phyloP scores from a whole-genome alignment of 2,888 invertebrate genomes.

The Chloroclysta siterata region DNA sequence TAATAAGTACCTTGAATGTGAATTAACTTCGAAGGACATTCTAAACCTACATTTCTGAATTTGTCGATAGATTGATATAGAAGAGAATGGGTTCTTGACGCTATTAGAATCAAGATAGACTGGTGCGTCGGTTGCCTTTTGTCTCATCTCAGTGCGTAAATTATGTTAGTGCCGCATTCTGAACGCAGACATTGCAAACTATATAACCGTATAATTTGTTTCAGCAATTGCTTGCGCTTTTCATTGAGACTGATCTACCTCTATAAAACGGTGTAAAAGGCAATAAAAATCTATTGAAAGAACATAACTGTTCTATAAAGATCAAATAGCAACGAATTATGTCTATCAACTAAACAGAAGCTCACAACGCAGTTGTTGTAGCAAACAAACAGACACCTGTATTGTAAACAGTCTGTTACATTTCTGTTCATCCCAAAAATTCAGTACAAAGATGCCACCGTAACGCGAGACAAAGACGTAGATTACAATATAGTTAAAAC shows the following conservation, averaged over 20 bases:
- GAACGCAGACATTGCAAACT: no score
- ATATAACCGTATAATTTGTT: no score
- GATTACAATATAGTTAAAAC: conserved; percentile 3
- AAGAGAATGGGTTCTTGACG: no score
- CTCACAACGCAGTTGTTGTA: not conserved
- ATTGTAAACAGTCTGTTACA: not conserved
- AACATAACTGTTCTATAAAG: not conserved
- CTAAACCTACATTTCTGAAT: no score
- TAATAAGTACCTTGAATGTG: no score
- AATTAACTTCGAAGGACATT: no score
- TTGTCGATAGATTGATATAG: no score
- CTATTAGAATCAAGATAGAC: no score
- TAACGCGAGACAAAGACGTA: conserved; percentile 1
- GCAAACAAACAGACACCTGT: not conserved
- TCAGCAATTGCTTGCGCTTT: no score
- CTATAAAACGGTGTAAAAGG: not conserved
- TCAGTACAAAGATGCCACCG: not conserved
- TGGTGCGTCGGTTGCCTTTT: no score
- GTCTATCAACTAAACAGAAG: not conserved
- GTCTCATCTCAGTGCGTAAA: no score
- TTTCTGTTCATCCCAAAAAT: not conserved
- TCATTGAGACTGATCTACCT: not conserved
- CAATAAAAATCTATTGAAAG: not conserved
- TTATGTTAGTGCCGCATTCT: no score
- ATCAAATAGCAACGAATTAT: not conserved